A percentile compares a stretch with the other conserved stretches of the same genome.
Evolutionary conservation across 2,888 invertebrate genomes (phyloP).

Genomic region (Branchellion lobata): DNA sequence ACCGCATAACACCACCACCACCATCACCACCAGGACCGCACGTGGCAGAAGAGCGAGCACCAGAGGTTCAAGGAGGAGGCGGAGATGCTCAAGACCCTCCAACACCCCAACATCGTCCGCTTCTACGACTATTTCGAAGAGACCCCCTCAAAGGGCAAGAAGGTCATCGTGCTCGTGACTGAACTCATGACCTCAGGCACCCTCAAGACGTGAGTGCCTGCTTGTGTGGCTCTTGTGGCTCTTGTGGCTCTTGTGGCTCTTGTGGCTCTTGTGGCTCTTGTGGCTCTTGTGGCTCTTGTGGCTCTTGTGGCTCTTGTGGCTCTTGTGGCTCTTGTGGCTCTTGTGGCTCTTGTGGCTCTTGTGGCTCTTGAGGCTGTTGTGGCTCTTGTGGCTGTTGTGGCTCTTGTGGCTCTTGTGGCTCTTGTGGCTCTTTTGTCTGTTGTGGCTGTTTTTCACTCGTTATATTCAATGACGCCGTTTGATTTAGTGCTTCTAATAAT

Average conservation of each 20-base stretch:
- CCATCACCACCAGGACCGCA: slow-evolving; percentile 48
- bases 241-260: not conserved
- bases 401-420: not conserved
- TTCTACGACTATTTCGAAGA: slow-evolving; percentile 98
- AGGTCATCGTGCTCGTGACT: slow-evolving; percentile 96
- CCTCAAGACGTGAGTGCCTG: slow-evolving; percentile 86
- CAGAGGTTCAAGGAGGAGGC: slow-evolving; percentile 73
- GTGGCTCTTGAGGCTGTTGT: not conserved
- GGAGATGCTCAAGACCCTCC: slow-evolving; percentile 96
- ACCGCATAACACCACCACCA: no score
- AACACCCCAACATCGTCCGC: slow-evolving; percentile 70
- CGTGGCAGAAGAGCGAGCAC: slow-evolving; percentile 75
- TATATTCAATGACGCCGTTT: no score
- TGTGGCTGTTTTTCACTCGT: no score
- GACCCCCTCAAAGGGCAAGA: slow-evolving; percentile 83
- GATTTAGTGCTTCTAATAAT: no score
- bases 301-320: no score
- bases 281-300: not conserved
- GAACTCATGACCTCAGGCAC: slow-evolving; percentile 99
- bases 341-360: no score
- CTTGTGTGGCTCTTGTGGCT: not conserved
- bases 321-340: no score
- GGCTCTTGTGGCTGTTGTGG: not conserved
- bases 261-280: not conserved
- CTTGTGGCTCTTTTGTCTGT: not conserved